Evolutionary conservation across 1,140 invertebrate species (phyloP).

Genomic region (Cotesia glomerata): DNA sequence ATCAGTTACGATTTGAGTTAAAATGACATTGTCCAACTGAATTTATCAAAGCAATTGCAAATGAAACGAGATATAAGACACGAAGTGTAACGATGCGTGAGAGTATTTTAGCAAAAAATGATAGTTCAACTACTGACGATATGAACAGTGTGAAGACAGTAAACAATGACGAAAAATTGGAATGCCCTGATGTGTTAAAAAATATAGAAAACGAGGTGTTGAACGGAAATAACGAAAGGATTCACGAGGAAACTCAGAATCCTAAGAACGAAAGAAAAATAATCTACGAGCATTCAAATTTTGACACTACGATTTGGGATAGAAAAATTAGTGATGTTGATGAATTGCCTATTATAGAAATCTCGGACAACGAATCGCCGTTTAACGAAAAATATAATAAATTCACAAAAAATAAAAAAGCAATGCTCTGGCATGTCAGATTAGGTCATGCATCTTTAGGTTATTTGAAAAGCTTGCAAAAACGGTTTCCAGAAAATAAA

Average conservation of each 20-base stretch:
- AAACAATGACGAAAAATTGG: neutral
- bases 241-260: neutral
- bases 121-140: neutral
- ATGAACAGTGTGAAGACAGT: neutral
- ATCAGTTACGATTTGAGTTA: too few species aligned
- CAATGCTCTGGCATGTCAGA: slow-evolving; percentile 27
- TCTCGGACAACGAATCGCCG: slow-evolving; percentile 13
- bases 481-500: neutral
- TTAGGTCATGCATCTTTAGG: slow-evolving; percentile 16
- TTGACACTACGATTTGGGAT: slow-evolving; percentile 34
- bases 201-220: neutral
- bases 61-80: too few species aligned
- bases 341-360: slow-evolving; percentile 17
- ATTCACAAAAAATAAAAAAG: slow-evolving; percentile 1
- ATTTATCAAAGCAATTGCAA: neutral
- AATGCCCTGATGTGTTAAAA: neutral
- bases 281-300: slow-evolving; percentile 27
- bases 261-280: neutral
- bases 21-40: too few species aligned
- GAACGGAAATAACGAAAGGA: neutral
- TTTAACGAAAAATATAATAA: slow-evolving; percentile 13
- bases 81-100: too few species aligned
- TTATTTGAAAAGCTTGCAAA: slow-evolving; percentile 11
- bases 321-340: slow-evolving; percentile 29
- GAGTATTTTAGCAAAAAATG: neutral